Base-by-base conservation (phyloP, 2,888 invertebrate genomes). In the Leistus spinibarbis region DNA sequence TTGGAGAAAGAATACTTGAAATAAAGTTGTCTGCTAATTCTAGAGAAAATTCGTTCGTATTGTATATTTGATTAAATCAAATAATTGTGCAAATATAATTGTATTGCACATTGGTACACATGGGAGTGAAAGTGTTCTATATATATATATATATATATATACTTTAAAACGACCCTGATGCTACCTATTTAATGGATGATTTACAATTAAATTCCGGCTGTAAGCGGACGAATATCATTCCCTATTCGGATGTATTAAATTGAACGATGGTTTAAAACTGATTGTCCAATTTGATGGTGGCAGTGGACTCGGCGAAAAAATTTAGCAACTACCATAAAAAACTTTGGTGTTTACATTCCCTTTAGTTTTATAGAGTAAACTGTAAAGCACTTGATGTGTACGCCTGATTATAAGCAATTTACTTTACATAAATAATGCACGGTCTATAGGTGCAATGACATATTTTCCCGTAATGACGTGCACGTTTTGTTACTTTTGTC, bases 211-310 rank as follows among this genome's bases (percentile, higher is more conserved):
- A 71, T 71, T 71, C 64, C 64, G 63, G 71, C 54, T 24, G 16
- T 40, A 54, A 68, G 60, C 71, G 71, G 71, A 64, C 71, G 64
- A 71, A 23, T 66, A 64, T 71, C 54, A 63, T 63, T 54, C 63
- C 71, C 64, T 53, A 63, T 71, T 71, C 63, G 71, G 71, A 71
- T 64, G 71, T 54, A 54, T 71, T 71, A 71, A 62, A 71, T 71
- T 71, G 63, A 64, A 62, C 19, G 40, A 63, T 24, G 64, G 24
- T 53, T 23, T 53, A 53, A 22, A 64, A 53, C 64, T 71, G 64
- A 64, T 64, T 71, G 64, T 10, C 40, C 40, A 40, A 1, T 40
- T 40, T 7, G 10, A 40, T 40, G 13, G 40, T 40, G 40, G 40
- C 40, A 40, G 40, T 40, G 13, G 40, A 40, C 40, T 40, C 7